Evolutionary conservation across 1,140 invertebrate species (phyloP), one percentile per base, ranked within the genome.

Genomic region (Oppia nitens): DNA sequence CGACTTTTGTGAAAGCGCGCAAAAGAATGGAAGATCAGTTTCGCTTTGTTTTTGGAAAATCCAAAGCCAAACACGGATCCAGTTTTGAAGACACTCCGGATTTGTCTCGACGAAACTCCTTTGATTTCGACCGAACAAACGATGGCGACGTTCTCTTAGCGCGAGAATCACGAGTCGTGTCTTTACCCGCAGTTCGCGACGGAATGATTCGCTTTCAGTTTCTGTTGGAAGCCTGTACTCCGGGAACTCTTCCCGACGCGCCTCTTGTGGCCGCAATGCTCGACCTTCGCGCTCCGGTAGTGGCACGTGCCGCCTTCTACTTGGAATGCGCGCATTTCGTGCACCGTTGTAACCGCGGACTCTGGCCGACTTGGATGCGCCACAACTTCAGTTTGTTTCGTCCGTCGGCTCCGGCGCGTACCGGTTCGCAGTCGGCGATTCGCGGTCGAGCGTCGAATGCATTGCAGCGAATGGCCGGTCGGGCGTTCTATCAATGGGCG

Each of bases 331-430:
- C 90, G 3, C 83, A 95, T 71, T 87, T 97, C 67, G 92, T 99
- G 0, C 91, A 98, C 69, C 82, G 85, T 57, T 99, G 95, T 70
- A 98, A 98, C 69, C 87, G 89, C 73, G 92, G 93, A 1, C 87
- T 93, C 63, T 98, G 95, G 94, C 93, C 95, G 14, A 76, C 79
- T 2, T 95, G 91, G 90, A 91, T 95, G 83, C 88, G 89, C 71
- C 76, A 84, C 47, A 86, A 85, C 67, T 76, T 85, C 59, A 83
- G 83, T 17, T 79, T 85, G 64, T 87, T 85, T 69, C 74, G 85
- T 32, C 79, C 82, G 3, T 85, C 83, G 2, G 83, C 3, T 9
- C 23, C n/a, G 26, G 60, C 25, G 21, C n/a, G 40, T 40, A 29
- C 24, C 17, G 40, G 55, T 21, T 28, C 28, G 3, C 47, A 54